Conservation (phyloP, 2,888 invertebrate species). For the Clepsis dumicolana region DNA sequence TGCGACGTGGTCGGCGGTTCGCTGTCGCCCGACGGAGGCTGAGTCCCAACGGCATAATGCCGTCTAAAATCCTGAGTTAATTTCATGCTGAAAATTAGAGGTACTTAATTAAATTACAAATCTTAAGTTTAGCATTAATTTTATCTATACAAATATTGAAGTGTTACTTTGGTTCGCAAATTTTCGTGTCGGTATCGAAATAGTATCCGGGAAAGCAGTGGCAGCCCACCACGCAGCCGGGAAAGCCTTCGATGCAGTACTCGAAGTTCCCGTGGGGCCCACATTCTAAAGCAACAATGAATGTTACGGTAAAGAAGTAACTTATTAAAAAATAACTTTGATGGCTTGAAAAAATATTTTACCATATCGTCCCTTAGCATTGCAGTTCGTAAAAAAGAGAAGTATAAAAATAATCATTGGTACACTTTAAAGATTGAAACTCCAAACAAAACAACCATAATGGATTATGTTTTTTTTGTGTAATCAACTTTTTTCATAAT, state of each 20-base stretch:
- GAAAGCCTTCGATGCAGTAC: slow-evolving; percentile 75
- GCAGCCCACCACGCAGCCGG: slow-evolving; percentile 79
- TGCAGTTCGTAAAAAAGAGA: slow-evolving; percentile 9
- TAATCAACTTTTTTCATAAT: not conserved
- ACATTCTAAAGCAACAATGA: slow-evolving; percentile 64
- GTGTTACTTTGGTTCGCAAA: slow-evolving; percentile 77
- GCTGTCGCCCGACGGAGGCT: not conserved
- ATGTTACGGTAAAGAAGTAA: not conserved
- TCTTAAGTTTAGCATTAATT: not conserved
- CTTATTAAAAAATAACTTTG: not conserved
- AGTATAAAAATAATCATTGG: slow-evolving; percentile 36
- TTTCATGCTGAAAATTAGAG: slow-evolving; percentile 64
- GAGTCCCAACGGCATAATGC: slow-evolving; percentile 45
- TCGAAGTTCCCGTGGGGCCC: slow-evolving; percentile 77
- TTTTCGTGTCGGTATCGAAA: slow-evolving; percentile 77
- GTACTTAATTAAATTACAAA: not conserved
- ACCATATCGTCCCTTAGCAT: slow-evolving; percentile 29
- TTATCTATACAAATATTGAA: not conserved
- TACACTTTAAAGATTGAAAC: not conserved
- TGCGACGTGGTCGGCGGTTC: slow-evolving; percentile 50
- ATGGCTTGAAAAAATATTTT: not conserved
- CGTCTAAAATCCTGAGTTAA: slow-evolving; percentile 63
- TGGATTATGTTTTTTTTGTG: not conserved
- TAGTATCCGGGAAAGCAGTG: slow-evolving; percentile 81
- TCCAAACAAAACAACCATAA: slow-evolving; percentile 14